Evolutionary conservation across 2,797 vertebrate species (phyloP).

Genomic region (Sebastes cheni): DNA sequence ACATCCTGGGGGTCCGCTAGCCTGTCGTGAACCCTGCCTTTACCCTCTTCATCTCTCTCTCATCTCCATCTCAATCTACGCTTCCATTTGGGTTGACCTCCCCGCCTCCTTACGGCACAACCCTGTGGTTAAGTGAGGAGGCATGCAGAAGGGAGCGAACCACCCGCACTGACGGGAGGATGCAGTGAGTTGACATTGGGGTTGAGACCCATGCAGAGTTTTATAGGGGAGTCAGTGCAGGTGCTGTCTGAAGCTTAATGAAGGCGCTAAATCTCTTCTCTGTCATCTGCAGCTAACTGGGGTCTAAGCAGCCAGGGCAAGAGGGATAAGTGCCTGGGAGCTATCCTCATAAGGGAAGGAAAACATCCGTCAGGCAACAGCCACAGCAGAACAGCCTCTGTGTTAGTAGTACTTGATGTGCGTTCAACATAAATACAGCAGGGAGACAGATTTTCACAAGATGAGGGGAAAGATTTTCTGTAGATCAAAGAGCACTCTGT

Average conservation of each 20-base stretch:
- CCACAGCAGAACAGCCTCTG: constrained; percentile 45
- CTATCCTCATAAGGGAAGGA: constrained; percentile 59
- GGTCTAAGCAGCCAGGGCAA: constrained; percentile 48
- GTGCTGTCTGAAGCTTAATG: constrained; percentile 72
- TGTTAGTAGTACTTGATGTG: constrained; percentile 60
- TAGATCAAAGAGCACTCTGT: constrained; percentile 53
- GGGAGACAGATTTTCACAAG: constrained; percentile 48
- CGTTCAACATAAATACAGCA: constrained; percentile 68
- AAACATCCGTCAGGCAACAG: constrained; percentile 65
- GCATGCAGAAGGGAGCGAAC: constrained; percentile 61
- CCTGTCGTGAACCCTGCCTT: constrained; percentile 70
- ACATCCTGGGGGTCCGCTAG: constrained; percentile 83
- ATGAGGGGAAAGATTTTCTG: constrained; percentile 27
- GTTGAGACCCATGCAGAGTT: constrained; percentile 63
- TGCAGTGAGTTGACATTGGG: constrained; percentile 44
- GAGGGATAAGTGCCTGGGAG: constrained; percentile 55
- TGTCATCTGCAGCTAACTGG: constrained; percentile 61
- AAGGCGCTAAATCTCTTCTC: constrained; percentile 72
- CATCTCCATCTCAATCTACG: constrained; percentile 75
- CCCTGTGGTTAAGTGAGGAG: constrained; percentile 55
- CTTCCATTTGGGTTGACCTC: constrained; percentile 69
- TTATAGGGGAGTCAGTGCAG: constrained; percentile 66
- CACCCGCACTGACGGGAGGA: constrained; percentile 64
- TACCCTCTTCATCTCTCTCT: constrained; percentile 57
- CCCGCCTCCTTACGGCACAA: constrained; percentile 50